Percentiles rank a stretch among this genome's conserved stretches.
Evolutionary conservation across 2,113 vertebrate species (phyloP).

Genomic region (Zapornia atra): DNA sequence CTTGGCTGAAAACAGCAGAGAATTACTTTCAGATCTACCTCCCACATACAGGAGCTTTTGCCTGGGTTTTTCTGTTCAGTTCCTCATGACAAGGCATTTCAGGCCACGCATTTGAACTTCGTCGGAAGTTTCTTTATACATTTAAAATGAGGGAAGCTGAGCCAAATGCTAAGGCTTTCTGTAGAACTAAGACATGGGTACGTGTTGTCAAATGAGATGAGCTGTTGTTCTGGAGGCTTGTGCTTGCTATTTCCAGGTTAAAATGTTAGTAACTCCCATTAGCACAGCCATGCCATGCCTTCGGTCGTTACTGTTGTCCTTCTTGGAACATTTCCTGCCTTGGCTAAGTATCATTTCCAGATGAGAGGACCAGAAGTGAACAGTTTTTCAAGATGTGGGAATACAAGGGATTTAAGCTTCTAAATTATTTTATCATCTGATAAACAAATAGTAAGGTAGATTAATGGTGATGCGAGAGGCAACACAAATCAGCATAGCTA

Average conservation of each 20-base stretch:
- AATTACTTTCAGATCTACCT: slow-evolving; percentile 35
- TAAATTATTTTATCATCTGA: not conserved
- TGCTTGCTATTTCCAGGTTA: not conserved
- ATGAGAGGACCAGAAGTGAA: not conserved
- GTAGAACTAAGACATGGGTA: not conserved
- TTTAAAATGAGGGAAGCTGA: not conserved
- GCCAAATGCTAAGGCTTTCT: not conserved
- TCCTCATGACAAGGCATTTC: slow-evolving; percentile 18
- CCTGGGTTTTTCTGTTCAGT: slow-evolving; percentile 12
- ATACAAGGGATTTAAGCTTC: not conserved
- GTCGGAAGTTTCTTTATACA: not conserved
- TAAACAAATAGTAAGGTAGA: not conserved
- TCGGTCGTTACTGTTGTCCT: not conserved
- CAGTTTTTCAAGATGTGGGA: not conserved
- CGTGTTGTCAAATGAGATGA: not conserved
- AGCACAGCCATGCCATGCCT: not conserved
- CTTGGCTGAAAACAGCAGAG: slow-evolving; percentile 44
- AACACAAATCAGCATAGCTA: not conserved
- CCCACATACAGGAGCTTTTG: not conserved
- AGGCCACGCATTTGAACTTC: not conserved
- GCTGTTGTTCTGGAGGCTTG: not conserved
- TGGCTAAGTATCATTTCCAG: not conserved
- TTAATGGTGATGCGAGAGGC: not conserved
- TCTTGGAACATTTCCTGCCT: not conserved
- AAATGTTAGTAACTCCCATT: not conserved